Evolutionary conservation across 1,140 invertebrate genomes (phyloP).

Genomic region (Amphibalanus amphitrite): DNA sequence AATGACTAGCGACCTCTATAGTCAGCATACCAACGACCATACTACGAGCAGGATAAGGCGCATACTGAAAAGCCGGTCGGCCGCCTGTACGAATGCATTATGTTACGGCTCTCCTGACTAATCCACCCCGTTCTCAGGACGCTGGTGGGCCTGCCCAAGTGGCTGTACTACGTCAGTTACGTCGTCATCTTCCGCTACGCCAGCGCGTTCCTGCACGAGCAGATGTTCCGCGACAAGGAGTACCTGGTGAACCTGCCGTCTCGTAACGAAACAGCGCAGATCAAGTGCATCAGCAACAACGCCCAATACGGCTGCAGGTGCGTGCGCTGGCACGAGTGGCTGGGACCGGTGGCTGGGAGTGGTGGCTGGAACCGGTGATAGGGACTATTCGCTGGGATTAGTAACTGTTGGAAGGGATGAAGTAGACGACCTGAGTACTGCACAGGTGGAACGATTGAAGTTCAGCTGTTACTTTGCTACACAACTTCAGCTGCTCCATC

Average conservation of each 20-base stretch:
- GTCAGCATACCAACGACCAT: too few species aligned
- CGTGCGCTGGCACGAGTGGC: background rate
- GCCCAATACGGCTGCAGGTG: slow-evolving; percentile 18
- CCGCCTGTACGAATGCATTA: too few species aligned
- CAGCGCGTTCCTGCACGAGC: slow-evolving; percentile 46
- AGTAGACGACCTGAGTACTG: too few species aligned
- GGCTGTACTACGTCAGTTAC: slow-evolving; percentile 60
- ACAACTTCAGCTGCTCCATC: too few species aligned
- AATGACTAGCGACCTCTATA: too few species aligned
- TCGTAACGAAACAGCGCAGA: slow-evolving; percentile 18
- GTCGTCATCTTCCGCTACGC: slow-evolving; percentile 56
- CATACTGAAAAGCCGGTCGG: too few species aligned
- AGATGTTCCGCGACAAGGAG: slow-evolving; percentile 33
- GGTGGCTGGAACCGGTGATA: too few species aligned
- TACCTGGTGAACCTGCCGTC: slow-evolving; percentile 21
- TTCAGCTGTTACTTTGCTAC: too few species aligned
- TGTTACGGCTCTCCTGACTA: too few species aligned
- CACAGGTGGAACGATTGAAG: too few species aligned
- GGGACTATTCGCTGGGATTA: background rate
- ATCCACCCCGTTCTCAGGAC: slow-evolving; percentile 22
- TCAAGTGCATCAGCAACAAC: slow-evolving; percentile 18
- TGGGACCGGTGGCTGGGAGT: too few species aligned
- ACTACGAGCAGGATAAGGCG: too few species aligned
- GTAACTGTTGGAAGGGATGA: background rate
- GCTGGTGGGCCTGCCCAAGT: slow-evolving; percentile 45